Percentiles rank a stretch among this genome's conserved stretches.
Conservation (phyloP, 2,113 vertebrate genomes). For the Ptilorrhoa leucosticta region DNA sequence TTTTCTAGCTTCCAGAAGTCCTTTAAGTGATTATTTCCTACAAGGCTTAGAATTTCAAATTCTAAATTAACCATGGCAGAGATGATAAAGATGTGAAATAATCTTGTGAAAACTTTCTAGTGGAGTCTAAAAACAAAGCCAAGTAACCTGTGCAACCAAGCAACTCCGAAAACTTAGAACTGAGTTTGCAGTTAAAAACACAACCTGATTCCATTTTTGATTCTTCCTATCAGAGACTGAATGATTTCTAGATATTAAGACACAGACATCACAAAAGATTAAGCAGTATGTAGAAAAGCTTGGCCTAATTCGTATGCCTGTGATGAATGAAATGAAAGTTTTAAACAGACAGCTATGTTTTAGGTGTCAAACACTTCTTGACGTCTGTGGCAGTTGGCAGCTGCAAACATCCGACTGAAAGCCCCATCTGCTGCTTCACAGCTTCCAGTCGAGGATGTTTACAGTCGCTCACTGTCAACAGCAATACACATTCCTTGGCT, state of each 20-base stretch:
- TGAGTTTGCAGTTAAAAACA: background rate
- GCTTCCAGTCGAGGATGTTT: conserved; percentile 99
- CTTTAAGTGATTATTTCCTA: conserved; percentile 13
- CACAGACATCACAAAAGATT: background rate
- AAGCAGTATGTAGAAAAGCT: background rate
- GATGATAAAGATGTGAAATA: background rate
- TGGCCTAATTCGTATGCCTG: background rate
- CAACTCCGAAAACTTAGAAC: background rate
- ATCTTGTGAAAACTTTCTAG: background rate
- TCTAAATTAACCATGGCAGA: background rate
- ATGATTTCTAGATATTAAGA: background rate
- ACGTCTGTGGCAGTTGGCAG: conserved; percentile 91
- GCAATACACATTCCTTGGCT: conserved; percentile 49
- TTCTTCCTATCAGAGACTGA: background rate
- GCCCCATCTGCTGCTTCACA: conserved; percentile 84
- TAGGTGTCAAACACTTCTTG: conserved; percentile 64
- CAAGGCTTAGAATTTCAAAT: background rate
- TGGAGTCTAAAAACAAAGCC: background rate
- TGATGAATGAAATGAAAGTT: conserved; percentile 16
- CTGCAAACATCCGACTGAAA: conserved; percentile 99
- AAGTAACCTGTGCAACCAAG: background rate
- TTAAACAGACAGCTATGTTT: conserved; percentile 22
- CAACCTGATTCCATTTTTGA: background rate
- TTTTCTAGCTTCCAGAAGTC: background rate
- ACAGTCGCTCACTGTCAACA: conserved; percentile 89